Evolutionary conservation across 2,113 vertebrate genomes (phyloP), one percentile per base, ranked within the genome.

Genomic region (Heptranchias perlo): DNA sequence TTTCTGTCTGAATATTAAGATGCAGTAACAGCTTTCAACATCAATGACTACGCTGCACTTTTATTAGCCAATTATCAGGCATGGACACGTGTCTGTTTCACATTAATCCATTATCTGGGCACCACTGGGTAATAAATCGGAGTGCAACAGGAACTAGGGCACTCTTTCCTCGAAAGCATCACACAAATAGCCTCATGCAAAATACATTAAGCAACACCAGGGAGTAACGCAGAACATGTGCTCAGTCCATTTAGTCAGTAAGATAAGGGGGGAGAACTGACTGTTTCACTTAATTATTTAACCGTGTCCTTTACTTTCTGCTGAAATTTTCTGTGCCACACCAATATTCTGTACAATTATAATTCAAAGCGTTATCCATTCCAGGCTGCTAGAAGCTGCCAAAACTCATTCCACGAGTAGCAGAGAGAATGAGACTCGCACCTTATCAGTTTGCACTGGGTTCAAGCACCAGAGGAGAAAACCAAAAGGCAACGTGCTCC

Each of bases 91-190:
- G 93, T 67, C 93, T 94, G 93, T 23, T 67, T 47, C 39, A 49
- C 39, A 94, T 94, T 65, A 67, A 67, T 94, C 93, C 93, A 94
- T 94, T 65, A 94, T 49, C 62, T 67, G 18, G 93, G 93, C 64
- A 94, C 25, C 44, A 47, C 62, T 94, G 93, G n/a, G 54, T 67
- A 64, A 94, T 94, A 94, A 94, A 65, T 94, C 39, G 25, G n/a
- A 67, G 23, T 67, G 44, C 18, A 94, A 64, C 91, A 91, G 91
- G 91, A 94, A 94, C 39, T 94, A 13, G 39, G 39, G 5, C 93
- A 67, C 92, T 94, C 93, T 94, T 94, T 94, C 93, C 64, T 94
- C 25, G 93, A 94, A 69, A 94, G 93, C 44, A 69, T 67, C 62
- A 47, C 62, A 49, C 64, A 94, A 65, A 67, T 64, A 94, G 35